Conservation (phyloP, 1,140 invertebrate genomes). For the Tetraneura akinire region DNA sequence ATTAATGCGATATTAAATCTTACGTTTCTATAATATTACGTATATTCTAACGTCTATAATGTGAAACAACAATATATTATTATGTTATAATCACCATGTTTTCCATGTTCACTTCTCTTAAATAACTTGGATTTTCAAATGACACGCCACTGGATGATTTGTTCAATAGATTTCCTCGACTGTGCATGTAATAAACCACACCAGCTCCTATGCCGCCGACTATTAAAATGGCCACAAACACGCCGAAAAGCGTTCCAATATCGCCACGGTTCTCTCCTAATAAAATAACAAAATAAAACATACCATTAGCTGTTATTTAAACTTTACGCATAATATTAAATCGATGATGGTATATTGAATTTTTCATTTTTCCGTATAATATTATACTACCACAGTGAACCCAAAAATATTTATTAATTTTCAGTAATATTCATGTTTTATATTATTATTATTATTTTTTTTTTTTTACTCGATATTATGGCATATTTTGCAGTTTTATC, state of each 20-base stretch:
- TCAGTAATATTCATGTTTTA: no score
- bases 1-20: no score
- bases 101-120: slow-evolving; percentile 74
- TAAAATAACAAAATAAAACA: slow-evolving; percentile 1
- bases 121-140: slow-evolving; percentile 83
- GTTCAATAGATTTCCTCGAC: slow-evolving; percentile 63
- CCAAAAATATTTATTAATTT: no score
- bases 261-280: slow-evolving; percentile 58
- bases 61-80: no score
- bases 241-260: slow-evolving; percentile 67
- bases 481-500: no score
- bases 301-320: not conserved
- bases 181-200: slow-evolving; percentile 69
- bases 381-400: no score
- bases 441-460: no score
- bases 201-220: slow-evolving; percentile 66
- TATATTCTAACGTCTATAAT: no score
- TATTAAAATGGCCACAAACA: slow-evolving; percentile 68
- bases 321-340: not conserved
- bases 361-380: no score
- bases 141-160: slow-evolving; percentile 69
- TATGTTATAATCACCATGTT: slow-evolving; percentile 60
- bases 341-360: no score
- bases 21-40: no score
- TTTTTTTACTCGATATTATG: no score